A percentile compares a stretch with the other conserved stretches of the same genome.
These are phyloP conservation scores for Artibeus jamaicensis DNA, from an alignment of 2,797 vertebrate species.

Conservation along the genomic window DNA sequence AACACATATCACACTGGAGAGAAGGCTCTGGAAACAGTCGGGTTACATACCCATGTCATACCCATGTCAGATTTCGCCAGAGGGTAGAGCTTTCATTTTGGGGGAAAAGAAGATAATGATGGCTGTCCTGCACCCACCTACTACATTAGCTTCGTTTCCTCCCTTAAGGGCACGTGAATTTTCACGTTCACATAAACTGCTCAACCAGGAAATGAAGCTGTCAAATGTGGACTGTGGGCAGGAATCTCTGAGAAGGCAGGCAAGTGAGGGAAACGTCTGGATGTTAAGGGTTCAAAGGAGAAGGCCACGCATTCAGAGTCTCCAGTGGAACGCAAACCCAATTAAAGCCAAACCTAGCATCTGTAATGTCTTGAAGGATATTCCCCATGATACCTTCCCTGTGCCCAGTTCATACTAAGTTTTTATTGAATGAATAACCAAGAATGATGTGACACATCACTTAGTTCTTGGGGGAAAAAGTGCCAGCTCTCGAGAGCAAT, in stretches of 20 bases:
- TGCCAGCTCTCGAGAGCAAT: neutral
- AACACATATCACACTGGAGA: neutral
- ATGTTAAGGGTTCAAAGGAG: neutral
- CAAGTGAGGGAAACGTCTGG: neutral
- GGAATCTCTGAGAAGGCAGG: neutral
- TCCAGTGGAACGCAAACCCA: neutral
- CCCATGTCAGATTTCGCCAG: neutral
- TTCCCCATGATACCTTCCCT: neutral
- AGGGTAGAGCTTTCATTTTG: neutral
- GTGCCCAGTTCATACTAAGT: neutral
- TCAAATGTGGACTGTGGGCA: neutral
- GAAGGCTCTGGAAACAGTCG: neutral
- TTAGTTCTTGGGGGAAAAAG: neutral
- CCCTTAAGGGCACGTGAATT: neutral
- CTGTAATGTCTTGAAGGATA: neutral
- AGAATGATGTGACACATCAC: neutral
- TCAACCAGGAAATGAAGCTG: neutral
- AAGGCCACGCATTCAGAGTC: neutral
- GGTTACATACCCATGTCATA: neutral
- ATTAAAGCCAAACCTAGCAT: neutral
- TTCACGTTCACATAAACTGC: neutral
- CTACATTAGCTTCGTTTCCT: neutral
- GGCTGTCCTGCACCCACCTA: neutral
- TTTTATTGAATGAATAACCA: neutral
- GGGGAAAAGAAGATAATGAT: neutral